Conservation (phyloP, 2,797 vertebrate species). For the Malacoctenus gilli region DNA sequence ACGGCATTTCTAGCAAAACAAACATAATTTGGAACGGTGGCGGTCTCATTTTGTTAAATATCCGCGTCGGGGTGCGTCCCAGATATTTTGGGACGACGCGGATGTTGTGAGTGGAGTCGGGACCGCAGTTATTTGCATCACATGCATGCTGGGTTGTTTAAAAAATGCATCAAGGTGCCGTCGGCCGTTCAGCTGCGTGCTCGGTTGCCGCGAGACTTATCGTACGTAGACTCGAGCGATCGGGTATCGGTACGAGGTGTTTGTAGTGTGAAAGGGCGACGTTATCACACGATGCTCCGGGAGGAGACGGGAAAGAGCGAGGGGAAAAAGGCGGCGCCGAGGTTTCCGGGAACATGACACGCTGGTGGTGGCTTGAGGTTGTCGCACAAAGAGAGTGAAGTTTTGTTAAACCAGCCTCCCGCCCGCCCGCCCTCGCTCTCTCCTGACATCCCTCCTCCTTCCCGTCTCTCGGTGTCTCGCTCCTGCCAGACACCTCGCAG, state of each 20-base stretch:
- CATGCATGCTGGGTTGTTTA: slow-evolving; percentile 1
- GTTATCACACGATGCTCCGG: not conserved
- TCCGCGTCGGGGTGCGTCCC: not conserved
- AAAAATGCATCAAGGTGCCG: slow-evolving; percentile 40
- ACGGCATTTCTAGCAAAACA: too few relatives aligned
- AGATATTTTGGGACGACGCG: not conserved
- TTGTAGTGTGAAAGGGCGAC: too few relatives aligned
- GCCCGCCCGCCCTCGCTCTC: not conserved
- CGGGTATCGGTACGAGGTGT: not conserved
- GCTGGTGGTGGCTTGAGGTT: not conserved
- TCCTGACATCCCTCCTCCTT: slow-evolving; percentile 8
- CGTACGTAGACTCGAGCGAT: too few relatives aligned
- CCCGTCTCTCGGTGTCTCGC: slow-evolving; percentile 19
- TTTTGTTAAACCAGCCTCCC: too few relatives aligned
- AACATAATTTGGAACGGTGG: too few relatives aligned
- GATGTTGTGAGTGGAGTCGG: not conserved
- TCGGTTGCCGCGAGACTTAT: too few relatives aligned
- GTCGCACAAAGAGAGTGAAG: slow-evolving; percentile 32
- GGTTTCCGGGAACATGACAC: slow-evolving; percentile 7
- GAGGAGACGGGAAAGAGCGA: not conserved
- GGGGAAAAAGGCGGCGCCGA: not conserved
- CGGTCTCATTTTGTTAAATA: not conserved
- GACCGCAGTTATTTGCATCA: slow-evolving; percentile 6
- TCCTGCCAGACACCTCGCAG: slow-evolving; percentile 32
- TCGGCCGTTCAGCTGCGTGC: not conserved